These are phyloP conservation scores for Chrysolina haemoptera DNA, from an alignment of 2,888 invertebrate species.

Conservation along the genomic window DNA sequence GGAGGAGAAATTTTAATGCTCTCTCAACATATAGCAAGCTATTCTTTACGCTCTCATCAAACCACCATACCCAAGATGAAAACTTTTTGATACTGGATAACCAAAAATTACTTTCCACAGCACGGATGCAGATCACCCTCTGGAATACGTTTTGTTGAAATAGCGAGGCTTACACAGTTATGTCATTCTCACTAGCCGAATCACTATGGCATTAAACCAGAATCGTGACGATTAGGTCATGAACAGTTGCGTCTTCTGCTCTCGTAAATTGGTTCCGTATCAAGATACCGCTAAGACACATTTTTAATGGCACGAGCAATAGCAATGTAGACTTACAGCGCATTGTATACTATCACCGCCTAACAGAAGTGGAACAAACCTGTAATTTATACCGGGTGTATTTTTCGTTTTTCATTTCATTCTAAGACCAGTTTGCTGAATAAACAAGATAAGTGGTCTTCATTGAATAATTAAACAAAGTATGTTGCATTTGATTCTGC, in stretches of 20 bases:
- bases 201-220: not conserved
- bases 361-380: constrained; percentile 9
- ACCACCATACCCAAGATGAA: too few relatives aligned
- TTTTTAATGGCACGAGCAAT: constrained; percentile 31
- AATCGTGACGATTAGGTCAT: constrained; percentile 29
- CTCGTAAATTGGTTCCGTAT: constrained; percentile 43
- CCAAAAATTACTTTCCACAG: too few relatives aligned
- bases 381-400: constrained; percentile 1
- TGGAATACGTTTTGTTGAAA: too few relatives aligned
- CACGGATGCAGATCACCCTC: too few relatives aligned
- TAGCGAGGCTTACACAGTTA: not conserved
- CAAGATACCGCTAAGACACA: constrained; percentile 41
- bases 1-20: too few relatives aligned
- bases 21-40: too few relatives aligned
- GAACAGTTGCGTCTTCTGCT: constrained; percentile 32
- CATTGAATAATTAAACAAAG: too few relatives aligned
- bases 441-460: too few relatives aligned
- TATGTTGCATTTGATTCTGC: too few relatives aligned
- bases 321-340: not conserved
- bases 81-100: too few relatives aligned
- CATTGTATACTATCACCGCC: not conserved
- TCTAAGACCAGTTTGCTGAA: too few relatives aligned
- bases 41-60: too few relatives aligned
- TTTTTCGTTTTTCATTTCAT: not conserved
- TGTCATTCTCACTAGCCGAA: not conserved